Conservation (phyloP, 2,888 invertebrate species). For the Lagria hirta region DNA sequence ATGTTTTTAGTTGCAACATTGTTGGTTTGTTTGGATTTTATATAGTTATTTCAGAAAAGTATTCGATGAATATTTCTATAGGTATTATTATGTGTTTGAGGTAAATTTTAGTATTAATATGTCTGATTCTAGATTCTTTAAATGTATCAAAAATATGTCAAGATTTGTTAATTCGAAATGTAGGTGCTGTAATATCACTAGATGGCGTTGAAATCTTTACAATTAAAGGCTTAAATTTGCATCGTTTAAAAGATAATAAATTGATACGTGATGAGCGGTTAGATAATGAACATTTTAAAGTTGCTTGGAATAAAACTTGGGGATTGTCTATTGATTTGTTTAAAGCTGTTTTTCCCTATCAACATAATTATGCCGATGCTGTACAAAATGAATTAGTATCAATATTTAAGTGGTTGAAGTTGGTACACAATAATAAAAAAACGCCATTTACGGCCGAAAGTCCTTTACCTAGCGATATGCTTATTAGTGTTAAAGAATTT, state of each 20-base stretch:
- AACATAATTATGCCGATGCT: constrained; percentile 84
- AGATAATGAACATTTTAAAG: constrained; percentile 71
- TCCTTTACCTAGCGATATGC: constrained; percentile 83
- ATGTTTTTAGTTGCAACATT: constrained; percentile 56
- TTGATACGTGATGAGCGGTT: constrained; percentile 70
- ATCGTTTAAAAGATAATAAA: constrained; percentile 62
- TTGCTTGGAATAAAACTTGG: constrained; percentile 75
- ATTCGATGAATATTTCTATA: constrained; percentile 66
- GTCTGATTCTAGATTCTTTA: constrained; percentile 11
- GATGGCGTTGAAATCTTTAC: constrained; percentile 74
- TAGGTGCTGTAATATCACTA: constrained; percentile 59
- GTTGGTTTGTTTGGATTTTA: constrained; percentile 66
- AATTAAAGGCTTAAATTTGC: constrained; percentile 68
- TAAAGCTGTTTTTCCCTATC: constrained; percentile 79
- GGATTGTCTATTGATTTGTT: constrained; percentile 64
- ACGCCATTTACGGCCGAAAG: constrained; percentile 69
- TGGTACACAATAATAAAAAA: constrained; percentile 73
- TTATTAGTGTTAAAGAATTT: constrained; percentile 87
- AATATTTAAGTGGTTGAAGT: constrained; percentile 90
- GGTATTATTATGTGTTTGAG: constrained; percentile 50
- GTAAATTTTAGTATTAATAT: neutral
- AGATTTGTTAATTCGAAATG: constrained; percentile 44
- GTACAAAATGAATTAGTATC: constrained; percentile 89
- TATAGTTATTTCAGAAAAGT: constrained; percentile 67
- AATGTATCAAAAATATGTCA: constrained; percentile 6